These are phyloP conservation scores for Macrotrachela quadricornifera DNA, from an alignment of 1,140 invertebrate species.

Conservation along the genomic window DNA sequence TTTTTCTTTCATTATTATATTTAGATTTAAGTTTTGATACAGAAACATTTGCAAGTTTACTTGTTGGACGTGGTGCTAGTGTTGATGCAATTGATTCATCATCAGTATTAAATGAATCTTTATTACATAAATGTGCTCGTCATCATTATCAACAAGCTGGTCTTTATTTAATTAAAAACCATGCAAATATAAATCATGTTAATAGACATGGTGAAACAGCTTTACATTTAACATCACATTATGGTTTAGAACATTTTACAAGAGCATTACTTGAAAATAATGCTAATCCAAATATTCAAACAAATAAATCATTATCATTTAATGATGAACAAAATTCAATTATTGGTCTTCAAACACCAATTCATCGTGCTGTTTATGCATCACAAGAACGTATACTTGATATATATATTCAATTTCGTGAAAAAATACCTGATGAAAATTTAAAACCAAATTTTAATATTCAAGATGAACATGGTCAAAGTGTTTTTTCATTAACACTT, in stretches of 20 bases:
- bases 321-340: too few species aligned
- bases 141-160: slow-evolving; percentile 44
- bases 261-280: slow-evolving; percentile 42
- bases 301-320: slow-evolving; percentile 9
- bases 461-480: slow-evolving; percentile 57
- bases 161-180: slow-evolving; percentile 48
- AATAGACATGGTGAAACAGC: slow-evolving; percentile 41
- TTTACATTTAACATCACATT: slow-evolving; percentile 51
- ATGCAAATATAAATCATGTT: slow-evolving; percentile 43
- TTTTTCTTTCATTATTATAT: too few species aligned
- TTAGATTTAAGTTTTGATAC: slow-evolving; percentile 8
- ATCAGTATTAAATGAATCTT: slow-evolving; percentile 38
- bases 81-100: neutral
- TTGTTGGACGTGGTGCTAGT: slow-evolving; percentile 46
- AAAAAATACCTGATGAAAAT: neutral
- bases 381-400: slow-evolving; percentile 1
- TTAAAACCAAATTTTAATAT: slow-evolving; percentile 46
- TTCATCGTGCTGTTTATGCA: slow-evolving; percentile 1
- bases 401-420: neutral
- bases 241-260: slow-evolving; percentile 43
- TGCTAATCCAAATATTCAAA: slow-evolving; percentile 45
- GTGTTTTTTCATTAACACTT: slow-evolving; percentile 56
- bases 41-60: slow-evolving; percentile 40
- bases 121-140: slow-evolving; percentile 50
- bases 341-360: neutral